Evolutionary conservation across 2,888 invertebrate genomes (phyloP).

Genomic region (Fabriciana adippe): DNA sequence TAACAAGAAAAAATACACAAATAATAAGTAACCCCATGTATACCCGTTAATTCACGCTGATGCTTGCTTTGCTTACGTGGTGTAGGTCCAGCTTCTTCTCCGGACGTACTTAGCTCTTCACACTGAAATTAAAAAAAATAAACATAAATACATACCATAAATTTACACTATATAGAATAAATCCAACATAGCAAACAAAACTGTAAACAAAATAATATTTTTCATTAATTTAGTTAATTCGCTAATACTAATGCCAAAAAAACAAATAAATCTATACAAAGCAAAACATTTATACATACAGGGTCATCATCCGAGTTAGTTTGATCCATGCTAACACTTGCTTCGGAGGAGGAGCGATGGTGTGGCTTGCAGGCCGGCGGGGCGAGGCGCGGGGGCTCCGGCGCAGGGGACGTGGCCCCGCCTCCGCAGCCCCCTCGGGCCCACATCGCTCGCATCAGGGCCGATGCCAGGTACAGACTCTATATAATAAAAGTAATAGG

Average conservation of each 20-base stretch:
- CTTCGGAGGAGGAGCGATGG: constrained; percentile 87
- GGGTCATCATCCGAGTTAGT: constrained; percentile 91
- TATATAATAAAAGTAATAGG: constrained; percentile 54
- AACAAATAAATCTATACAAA: neutral
- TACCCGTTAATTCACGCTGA: constrained; percentile 74
- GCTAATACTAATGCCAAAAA: too few species aligned
- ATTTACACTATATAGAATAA: too few species aligned
- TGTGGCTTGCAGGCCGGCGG: constrained; percentile 73
- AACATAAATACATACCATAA: neutral
- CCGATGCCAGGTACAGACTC: constrained; percentile 94
- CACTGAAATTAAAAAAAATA: constrained; percentile 62
- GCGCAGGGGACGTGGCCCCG: constrained; percentile 58
- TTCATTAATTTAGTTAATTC: too few species aligned
- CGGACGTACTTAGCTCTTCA: constrained; percentile 82
- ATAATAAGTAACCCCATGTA: neutral
- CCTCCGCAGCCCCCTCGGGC: constrained; percentile 83
- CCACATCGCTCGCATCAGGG: constrained; percentile 95
- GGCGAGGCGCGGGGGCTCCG: constrained; percentile 76
- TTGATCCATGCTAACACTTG: constrained; percentile 90
- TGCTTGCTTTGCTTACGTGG: constrained; percentile 84
- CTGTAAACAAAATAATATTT: neutral
- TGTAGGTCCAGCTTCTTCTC: constrained; percentile 82
- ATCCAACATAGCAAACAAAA: neutral
- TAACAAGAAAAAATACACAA: neutral
- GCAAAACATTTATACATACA: constrained; percentile 44